Evolutionary conservation across 1,140 invertebrate genomes (phyloP).

Genomic region (Cepaea nemoralis): DNA sequence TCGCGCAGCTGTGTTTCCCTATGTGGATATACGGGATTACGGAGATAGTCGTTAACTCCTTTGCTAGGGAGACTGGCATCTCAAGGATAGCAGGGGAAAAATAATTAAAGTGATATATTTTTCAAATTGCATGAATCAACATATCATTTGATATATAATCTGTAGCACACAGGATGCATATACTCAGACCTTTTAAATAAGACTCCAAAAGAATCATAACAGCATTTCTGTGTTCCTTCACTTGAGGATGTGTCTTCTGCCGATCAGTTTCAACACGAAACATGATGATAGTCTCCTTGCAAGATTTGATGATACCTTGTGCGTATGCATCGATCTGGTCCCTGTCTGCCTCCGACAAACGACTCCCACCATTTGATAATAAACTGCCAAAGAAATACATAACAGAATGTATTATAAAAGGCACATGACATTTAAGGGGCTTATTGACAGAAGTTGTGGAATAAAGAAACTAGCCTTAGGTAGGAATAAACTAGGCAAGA

Average conservation of each 20-base stretch:
- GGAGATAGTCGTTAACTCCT: no score
- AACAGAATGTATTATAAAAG: neutral
- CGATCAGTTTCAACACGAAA: constrained; percentile 77
- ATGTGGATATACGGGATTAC: no score
- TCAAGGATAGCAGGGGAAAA: no score
- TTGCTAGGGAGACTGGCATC: no score
- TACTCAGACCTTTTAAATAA: constrained; percentile 76
- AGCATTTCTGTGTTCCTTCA: constrained; percentile 84
- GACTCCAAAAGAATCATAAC: constrained; percentile 82
- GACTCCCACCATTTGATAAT: constrained; percentile 73
- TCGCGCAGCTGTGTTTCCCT: no score
- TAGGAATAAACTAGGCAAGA: no score
- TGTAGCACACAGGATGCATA: no score
- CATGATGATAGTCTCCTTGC: constrained; percentile 82
- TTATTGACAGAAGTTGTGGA: no score
- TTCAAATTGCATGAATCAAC: no score
- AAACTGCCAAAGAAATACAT: constrained; percentile 53
- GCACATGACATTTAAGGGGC: constrained; percentile 8
- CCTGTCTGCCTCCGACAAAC: constrained; percentile 85
- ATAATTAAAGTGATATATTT: no score
- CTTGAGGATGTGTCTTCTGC: constrained; percentile 74
- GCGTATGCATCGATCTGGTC: constrained; percentile 88
- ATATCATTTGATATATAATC: no score
- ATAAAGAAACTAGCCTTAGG: no score
- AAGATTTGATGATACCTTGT: constrained; percentile 86